These are phyloP conservation scores for Rhagonycha lutea DNA, from an alignment of 2,888 invertebrate genomes.

Conservation along the genomic window DNA sequence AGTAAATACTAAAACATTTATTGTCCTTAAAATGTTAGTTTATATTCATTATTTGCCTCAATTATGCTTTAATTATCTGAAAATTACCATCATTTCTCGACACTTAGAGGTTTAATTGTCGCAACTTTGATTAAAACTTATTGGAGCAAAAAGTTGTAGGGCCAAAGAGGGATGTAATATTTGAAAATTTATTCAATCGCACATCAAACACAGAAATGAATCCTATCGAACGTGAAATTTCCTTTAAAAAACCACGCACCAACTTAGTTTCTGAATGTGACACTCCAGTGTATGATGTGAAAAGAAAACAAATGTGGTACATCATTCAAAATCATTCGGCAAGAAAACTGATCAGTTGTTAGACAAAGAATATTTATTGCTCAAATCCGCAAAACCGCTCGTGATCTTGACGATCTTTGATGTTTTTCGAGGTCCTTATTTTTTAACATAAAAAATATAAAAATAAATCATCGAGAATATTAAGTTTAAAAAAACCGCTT, in stretches of 20 bases:
- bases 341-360: slow-evolving; percentile 20
- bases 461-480: not conserved
- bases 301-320: slow-evolving; percentile 18
- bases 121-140: not conserved
- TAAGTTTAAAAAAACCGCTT: not conserved
- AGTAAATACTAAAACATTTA: not conserved
- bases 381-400: slow-evolving; percentile 5
- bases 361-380: slow-evolving; percentile 15
- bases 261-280: slow-evolving; percentile 18
- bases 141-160: not conserved
- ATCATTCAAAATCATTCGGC: slow-evolving; percentile 13
- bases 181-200: not conserved
- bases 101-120: not conserved
- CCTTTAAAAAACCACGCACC: not conserved
- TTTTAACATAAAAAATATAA: not conserved
- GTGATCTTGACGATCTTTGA: not conserved
- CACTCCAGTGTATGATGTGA: slow-evolving; percentile 16
- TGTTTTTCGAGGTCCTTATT: not conserved
- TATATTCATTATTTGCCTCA: not conserved
- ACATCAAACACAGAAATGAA: not conserved
- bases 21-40: not conserved
- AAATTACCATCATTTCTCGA: not conserved
- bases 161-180: not conserved
- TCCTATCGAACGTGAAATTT: slow-evolving; percentile 9
- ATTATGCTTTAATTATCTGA: not conserved